Evolutionary conservation across 2,797 vertebrate species (phyloP).

Genomic region (Alexandromys oeconomus): DNA sequence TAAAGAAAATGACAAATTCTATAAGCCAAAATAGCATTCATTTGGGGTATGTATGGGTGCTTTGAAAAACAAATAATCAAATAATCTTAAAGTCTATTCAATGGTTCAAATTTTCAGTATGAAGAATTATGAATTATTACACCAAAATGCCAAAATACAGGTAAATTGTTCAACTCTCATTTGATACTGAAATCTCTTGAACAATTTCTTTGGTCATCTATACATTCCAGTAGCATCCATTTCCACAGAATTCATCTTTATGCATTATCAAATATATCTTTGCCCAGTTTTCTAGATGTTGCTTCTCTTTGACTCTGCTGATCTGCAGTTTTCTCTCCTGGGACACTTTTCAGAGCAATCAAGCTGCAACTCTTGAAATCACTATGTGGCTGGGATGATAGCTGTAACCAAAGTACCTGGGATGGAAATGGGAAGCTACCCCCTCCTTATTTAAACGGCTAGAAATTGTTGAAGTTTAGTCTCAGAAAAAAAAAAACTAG

Average conservation of each 20-base stretch:
- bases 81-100: background rate
- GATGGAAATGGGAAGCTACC: constrained; percentile 37
- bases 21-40: background rate
- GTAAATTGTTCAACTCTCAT: background rate
- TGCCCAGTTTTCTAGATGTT: background rate
- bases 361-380: constrained; percentile 57
- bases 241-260: background rate
- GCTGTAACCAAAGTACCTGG: background rate
- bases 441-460: constrained; percentile 34
- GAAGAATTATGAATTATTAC: background rate
- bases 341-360: constrained; percentile 12
- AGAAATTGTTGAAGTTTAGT: constrained; percentile 8
- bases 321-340: background rate
- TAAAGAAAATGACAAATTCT: background rate
- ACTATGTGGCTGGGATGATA: background rate
- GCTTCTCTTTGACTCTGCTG: background rate
- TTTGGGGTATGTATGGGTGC: background rate
- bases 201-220: background rate
- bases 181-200: background rate
- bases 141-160: background rate
- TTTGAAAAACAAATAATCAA: constrained; percentile 36
- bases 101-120: background rate
- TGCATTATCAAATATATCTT: background rate
- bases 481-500: background rate
- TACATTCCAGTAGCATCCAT: background rate